These are phyloP conservation scores for Siniperca obscura DNA, from an alignment of 2,797 vertebrate species.

Conservation along the genomic window DNA sequence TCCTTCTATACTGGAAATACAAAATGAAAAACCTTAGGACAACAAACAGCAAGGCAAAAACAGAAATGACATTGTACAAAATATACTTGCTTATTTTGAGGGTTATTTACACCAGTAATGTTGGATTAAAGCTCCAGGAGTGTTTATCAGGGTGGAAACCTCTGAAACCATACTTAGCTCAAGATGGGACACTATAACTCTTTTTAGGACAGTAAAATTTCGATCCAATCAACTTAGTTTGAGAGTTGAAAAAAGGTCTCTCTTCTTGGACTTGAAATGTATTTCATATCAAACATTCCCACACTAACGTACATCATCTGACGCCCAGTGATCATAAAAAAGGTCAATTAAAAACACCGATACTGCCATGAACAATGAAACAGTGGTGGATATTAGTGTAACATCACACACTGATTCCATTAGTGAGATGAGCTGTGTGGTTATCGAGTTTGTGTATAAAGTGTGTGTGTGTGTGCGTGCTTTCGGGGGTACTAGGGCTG, in stretches of 20 bases:
- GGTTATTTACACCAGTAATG: background rate
- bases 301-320: slow-evolving; percentile 21
- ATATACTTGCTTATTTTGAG: background rate
- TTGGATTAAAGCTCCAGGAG: background rate
- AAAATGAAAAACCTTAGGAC: background rate
- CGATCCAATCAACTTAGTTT: slow-evolving; percentile 66
- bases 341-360: slow-evolving; percentile 53
- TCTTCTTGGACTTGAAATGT: background rate
- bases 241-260: background rate
- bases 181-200: slow-evolving; percentile 4
- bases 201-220: background rate
- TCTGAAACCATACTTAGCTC: background rate
- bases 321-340: slow-evolving; percentile 16
- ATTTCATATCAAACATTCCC: slow-evolving; percentile 10
- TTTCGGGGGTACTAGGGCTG: background rate
- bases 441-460: background rate
- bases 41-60: background rate
- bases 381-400: slow-evolving; percentile 21
- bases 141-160: background rate
- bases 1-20: background rate
- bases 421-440: slow-evolving; percentile 43
- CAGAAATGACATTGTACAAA: background rate
- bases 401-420: slow-evolving; percentile 47
- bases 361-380: slow-evolving; percentile 15
- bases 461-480: slow-evolving; percentile 16